Evolutionary conservation across 1,140 invertebrate genomes (phyloP).

Genomic region (Parasteatoda tepidariorum): DNA sequence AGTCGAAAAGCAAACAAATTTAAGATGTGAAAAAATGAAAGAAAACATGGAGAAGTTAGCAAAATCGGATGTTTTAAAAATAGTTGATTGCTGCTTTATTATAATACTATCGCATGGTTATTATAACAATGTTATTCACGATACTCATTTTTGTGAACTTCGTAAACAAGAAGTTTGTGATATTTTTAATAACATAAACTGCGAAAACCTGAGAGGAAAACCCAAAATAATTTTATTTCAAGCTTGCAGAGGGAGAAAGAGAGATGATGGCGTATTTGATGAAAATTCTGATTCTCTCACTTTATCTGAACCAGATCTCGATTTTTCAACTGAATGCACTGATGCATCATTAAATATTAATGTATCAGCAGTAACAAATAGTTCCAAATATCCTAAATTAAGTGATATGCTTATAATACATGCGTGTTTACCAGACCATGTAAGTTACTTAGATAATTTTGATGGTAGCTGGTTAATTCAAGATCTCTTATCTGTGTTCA

Average conservation of each 20-base stretch:
- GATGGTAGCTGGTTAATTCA: conserved; percentile 29
- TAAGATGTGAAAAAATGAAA: not conserved
- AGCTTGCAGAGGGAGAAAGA: conserved; percentile 9
- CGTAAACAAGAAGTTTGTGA: conserved; percentile 6
- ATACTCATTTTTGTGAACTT: not conserved
- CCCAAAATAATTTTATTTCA: conserved; percentile 31
- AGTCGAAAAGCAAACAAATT: not conserved
- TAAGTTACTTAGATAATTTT: not conserved
- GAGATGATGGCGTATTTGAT: not conserved
- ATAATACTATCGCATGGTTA: conserved; percentile 20
- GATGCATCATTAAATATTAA: not conserved
- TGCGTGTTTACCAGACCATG: conserved; percentile 2
- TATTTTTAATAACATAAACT: conserved; percentile 8
- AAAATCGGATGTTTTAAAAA: not conserved
- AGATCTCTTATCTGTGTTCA: conserved; percentile 18
- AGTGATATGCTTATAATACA: conserved; percentile 19
- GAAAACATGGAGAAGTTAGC: not conserved
- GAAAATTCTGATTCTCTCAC: too few relatives aligned
- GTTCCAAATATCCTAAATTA: too few relatives aligned
- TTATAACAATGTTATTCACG: not conserved
- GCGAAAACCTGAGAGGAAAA: not conserved
- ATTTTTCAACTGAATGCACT: not conserved
- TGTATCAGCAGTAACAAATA: not conserved
- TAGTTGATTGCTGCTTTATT: not conserved
- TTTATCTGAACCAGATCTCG: too few relatives aligned